Evolutionary conservation across 64 coral and sea anemone species (phyloP).

Genomic region (Montipora capricornis): DNA sequence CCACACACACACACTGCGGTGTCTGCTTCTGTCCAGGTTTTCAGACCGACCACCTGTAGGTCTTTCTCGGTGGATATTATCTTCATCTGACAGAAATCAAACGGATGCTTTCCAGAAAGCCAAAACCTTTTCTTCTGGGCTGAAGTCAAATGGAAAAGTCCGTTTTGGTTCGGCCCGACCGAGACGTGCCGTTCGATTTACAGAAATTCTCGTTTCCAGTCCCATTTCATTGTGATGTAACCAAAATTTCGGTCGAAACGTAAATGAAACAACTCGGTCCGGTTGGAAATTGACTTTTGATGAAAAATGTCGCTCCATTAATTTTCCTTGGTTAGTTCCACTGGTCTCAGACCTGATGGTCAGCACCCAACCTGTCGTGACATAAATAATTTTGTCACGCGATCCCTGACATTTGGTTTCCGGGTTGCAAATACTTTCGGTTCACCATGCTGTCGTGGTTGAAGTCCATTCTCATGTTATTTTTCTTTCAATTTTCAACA

Average conservation of each 20-base stretch:
- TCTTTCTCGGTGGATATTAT: neutral
- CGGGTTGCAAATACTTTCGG: neutral
- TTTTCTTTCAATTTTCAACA: conserved; percentile 13
- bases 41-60: neutral
- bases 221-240: too few species aligned
- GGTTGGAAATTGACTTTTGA: neutral
- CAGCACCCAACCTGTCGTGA: neutral
- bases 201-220: too few species aligned
- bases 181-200: too few species aligned
- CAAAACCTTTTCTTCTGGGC: too few species aligned
- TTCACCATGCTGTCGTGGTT: conserved; percentile 10
- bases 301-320: neutral
- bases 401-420: neutral
- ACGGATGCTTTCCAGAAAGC: neutral
- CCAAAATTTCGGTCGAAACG: too few species aligned
- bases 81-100: neutral
- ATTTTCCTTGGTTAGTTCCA: too few species aligned
- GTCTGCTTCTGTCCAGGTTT: neutral
- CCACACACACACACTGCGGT: neutral
- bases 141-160: too few species aligned
- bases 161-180: too few species aligned
- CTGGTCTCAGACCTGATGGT: neutral
- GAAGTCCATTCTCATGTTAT: conserved; percentile 16
- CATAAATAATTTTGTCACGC: neutral
- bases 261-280: too few species aligned